These are phyloP conservation scores for Argya squamiceps DNA, from an alignment of 2,797 vertebrate species.

Conservation along the genomic window DNA sequence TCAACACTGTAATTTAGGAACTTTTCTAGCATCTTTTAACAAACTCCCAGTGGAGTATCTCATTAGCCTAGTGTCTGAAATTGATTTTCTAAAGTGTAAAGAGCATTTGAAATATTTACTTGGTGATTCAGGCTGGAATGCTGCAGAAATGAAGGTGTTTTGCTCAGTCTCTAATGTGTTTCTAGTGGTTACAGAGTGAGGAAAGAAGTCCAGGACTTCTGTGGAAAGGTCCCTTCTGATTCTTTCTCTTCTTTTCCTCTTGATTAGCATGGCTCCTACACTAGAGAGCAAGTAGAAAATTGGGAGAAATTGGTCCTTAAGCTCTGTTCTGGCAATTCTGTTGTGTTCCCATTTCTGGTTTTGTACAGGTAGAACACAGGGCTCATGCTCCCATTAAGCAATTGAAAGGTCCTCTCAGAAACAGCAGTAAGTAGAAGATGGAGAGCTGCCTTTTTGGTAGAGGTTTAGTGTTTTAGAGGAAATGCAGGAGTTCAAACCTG, in stretches of 20 bases:
- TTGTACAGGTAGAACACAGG: not conserved
- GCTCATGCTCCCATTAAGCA: not conserved
- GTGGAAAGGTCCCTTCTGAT: not conserved
- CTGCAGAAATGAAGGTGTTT: not conserved
- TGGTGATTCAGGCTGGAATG: not conserved
- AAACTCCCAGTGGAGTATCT: not conserved
- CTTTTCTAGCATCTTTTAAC: not conserved
- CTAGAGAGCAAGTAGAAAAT: not conserved
- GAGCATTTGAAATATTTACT: not conserved
- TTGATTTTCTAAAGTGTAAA: conserved; percentile 3
- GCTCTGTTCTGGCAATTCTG: not conserved
- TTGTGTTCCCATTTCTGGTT: not conserved
- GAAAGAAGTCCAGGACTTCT: not conserved
- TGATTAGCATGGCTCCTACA: not conserved
- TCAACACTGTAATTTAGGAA: not conserved
- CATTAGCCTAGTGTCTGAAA: not conserved
- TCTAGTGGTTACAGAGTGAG: not conserved
- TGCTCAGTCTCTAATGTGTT: not conserved
- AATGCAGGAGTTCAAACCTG: not conserved
- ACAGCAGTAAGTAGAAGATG: not conserved
- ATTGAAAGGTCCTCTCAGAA: not conserved
- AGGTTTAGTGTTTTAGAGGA: not conserved
- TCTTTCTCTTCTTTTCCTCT: not conserved
- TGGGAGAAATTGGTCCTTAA: not conserved
- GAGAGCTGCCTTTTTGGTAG: not conserved